These are phyloP conservation scores for Cerastis rubricosa DNA, from an alignment of 2,888 invertebrate genomes.

Conservation along the genomic window DNA sequence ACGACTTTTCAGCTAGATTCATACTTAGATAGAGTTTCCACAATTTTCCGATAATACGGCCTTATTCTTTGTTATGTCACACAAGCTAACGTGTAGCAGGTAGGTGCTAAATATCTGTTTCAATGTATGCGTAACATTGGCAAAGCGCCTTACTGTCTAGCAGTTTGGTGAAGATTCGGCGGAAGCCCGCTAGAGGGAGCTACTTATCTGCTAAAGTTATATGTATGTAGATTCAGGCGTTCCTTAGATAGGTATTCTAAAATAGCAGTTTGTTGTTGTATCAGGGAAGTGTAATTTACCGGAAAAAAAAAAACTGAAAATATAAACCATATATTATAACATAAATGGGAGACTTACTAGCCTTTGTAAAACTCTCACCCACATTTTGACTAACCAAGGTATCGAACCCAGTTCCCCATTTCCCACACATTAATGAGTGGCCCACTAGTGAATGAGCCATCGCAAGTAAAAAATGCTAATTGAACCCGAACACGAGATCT, in stretches of 20 bases:
- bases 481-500: conserved; percentile 60
- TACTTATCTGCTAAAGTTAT: not conserved
- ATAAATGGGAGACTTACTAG: not conserved
- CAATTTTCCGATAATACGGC: conserved; percentile 4
- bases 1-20: not conserved
- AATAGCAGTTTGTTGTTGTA: not conserved
- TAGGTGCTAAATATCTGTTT: conserved; percentile 46
- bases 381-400: not conserved
- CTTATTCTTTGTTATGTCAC: conserved; percentile 37
- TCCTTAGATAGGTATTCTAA: not conserved
- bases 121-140: conserved; percentile 44
- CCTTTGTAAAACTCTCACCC: not conserved
- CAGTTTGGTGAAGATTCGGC: conserved; percentile 13
- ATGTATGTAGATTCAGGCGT: too few relatives aligned
- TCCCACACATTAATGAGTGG: not conserved
- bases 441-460: conserved; percentile 8
- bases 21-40: not conserved
- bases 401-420: not conserved
- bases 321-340: not conserved
- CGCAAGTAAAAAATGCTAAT: conserved; percentile 64
- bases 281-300: not conserved
- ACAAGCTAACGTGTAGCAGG: conserved; percentile 18
- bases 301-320: not conserved
- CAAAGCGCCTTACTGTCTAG: conserved; percentile 51
- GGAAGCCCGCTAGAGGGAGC: conserved; percentile 20